Conservation (phyloP, 2,888 invertebrate genomes). For the Ariolimax columbianus region DNA sequence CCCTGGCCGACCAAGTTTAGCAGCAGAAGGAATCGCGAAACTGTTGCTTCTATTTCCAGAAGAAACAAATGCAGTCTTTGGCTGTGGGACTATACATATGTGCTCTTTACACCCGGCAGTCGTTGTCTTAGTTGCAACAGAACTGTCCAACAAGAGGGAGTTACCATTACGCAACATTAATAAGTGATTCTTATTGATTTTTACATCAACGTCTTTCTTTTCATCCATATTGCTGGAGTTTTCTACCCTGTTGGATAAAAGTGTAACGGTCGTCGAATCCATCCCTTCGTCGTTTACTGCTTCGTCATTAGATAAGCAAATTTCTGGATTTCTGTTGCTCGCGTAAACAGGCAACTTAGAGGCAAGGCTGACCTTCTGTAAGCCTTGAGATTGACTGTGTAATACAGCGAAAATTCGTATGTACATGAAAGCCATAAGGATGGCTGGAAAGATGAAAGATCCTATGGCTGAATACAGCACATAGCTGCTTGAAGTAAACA, state of each 20-base stretch:
- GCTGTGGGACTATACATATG: not conserved
- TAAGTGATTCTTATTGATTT: not conserved
- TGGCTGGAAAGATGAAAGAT: conserved; percentile 77
- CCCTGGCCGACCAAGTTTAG: not conserved
- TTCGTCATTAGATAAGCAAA: conserved; percentile 31
- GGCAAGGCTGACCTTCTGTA: conserved; percentile 38
- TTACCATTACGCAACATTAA: not conserved
- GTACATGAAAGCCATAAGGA: conserved; percentile 77
- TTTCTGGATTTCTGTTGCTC: conserved; percentile 32
- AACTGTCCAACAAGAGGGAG: not conserved
- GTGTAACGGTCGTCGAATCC: conserved; percentile 43
- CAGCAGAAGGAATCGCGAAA: conserved; percentile 6
- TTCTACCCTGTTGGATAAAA: conserved; percentile 39
- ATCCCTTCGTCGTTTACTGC: conserved; percentile 30
- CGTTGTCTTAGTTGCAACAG: not conserved
- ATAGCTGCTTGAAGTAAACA: conserved; percentile 76
- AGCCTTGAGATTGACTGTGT: conserved; percentile 65
- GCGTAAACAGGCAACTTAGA: not conserved
- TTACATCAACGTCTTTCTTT: conserved; percentile 14
- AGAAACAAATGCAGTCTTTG: not conserved
- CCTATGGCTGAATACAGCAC: conserved; percentile 78
- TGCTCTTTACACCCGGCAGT: not conserved
- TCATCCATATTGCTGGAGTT: conserved; percentile 24
- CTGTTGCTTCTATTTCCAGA: conserved; percentile 39
- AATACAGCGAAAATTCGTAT: conserved; percentile 77